A percentile compares a stretch with the other conserved stretches of the same genome.
Conservation (phyloP, 2,797 vertebrate genomes). For the Tapirus indicus region DNA sequence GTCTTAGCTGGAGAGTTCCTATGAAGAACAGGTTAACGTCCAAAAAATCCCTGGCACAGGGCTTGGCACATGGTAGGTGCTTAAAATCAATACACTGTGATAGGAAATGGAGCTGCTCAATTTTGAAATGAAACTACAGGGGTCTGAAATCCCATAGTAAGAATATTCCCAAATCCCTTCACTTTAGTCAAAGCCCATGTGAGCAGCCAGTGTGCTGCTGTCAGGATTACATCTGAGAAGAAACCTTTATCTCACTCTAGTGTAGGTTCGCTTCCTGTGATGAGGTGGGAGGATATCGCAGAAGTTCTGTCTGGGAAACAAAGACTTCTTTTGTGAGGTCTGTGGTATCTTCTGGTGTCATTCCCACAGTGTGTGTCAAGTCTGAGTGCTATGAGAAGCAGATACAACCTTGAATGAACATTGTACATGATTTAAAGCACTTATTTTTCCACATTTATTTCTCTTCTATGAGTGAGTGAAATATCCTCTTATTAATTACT, state of each 20-base stretch:
- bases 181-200: background rate
- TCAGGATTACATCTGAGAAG: background rate
- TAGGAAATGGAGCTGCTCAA: background rate
- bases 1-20: background rate
- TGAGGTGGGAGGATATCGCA: background rate
- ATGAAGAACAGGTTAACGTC: background rate
- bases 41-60: background rate
- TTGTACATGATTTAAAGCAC: background rate
- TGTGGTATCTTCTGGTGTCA: background rate
- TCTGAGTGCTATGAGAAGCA: background rate
- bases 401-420: background rate
- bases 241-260: background rate
- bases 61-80: background rate
- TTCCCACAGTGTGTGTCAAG: background rate
- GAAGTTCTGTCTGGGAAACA: background rate
- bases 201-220: background rate
- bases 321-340: background rate
- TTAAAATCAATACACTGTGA: background rate
- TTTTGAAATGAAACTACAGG: background rate
- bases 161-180: background rate
- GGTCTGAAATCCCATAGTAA: background rate
- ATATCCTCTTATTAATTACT: slow-evolving; percentile 21
- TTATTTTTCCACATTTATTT: background rate
- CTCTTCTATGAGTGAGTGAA: background rate
- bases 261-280: background rate